These are phyloP conservation scores for Eublepharis macularius DNA, from an alignment of 2,113 vertebrate species.

Conservation along the genomic window DNA sequence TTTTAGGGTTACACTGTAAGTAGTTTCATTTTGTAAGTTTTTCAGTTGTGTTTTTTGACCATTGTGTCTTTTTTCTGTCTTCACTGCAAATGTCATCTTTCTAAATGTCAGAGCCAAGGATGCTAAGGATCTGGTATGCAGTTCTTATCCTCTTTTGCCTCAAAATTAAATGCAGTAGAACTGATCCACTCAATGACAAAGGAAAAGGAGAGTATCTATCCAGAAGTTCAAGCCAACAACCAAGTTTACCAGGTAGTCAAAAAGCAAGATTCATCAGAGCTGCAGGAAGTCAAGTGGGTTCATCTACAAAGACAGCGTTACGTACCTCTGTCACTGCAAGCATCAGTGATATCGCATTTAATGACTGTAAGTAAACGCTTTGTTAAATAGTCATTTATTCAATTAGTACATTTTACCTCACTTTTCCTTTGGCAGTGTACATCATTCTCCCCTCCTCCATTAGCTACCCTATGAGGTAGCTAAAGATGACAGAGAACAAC, in stretches of 20 bases:
- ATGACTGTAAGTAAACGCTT: neutral
- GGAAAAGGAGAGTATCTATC: neutral
- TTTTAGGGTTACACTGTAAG: too few species aligned
- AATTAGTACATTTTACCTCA: too few species aligned
- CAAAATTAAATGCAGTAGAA: neutral
- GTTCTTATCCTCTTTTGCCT: neutral
- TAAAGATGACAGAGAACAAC: too few species aligned
- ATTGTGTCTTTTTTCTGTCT: neutral
- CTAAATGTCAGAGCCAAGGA: neutral
- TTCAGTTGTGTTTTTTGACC: neutral
- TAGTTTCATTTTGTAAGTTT: neutral
- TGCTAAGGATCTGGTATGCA: neutral
- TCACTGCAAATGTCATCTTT: neutral
- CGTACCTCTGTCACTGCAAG: neutral
- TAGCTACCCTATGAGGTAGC: too few species aligned
- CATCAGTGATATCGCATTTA: neutral
- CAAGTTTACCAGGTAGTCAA: neutral
- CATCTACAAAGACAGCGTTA: neutral
- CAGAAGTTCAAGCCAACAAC: neutral
- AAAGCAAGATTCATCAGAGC: neutral
- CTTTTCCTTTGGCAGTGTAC: too few species aligned
- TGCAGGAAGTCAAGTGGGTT: neutral
- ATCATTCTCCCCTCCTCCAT: too few species aligned
- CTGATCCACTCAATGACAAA: neutral
- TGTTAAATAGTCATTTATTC: neutral